Base-by-base conservation (phyloP, 2,888 invertebrate genomes). In the Cataglyphis livida region DNA sequence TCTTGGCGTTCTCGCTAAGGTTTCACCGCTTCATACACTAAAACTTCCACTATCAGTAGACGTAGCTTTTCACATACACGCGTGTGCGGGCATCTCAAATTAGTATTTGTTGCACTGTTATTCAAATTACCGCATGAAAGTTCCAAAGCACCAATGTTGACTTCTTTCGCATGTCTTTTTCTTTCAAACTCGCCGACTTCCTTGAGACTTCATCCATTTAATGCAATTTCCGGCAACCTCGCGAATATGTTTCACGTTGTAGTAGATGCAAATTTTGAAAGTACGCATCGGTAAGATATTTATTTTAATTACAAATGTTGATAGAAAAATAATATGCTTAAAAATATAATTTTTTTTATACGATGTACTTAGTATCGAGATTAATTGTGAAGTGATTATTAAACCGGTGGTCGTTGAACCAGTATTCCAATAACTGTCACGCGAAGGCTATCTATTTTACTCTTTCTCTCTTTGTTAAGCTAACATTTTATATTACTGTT, bases 71-170 rank as follows among this genome's bases (percentile, higher is more conserved):
- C 79, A 82, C 61, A 51, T 62, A 44, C 35, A n/a, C 51, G 51
- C n/a, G n/a, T 66, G 71, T 54, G 65, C 64, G 61, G 66, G 59
- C 21, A 73, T 64, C 76, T 83, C 81, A 88, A 91, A 92, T 90
- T 92, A 90, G 90, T 92, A 92, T 92, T 91, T 90, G 92, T 91
- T 89, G 90, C 85, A 87, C 90, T 90, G 91, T 91, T 92, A 92
- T 91, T 91, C 90, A 91, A 92, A 92, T 92, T 91, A 88, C 85
- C 86, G 70, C 75, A 78, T 51, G 62, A 78, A 70, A 78, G 76
- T 75, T 81, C 32, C 73, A 38, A 25, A 62, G 62, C 76, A 66
- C 38, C 59, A 48, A 74, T 66, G 70, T 66, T 70, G 41, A 71
- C 54, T 76, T 76, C 48, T 61, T 76, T 41, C 59, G 32, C 66